Base-by-base conservation (phyloP, 2,113 vertebrate genomes). In the Pterocles gutturalis region DNA sequence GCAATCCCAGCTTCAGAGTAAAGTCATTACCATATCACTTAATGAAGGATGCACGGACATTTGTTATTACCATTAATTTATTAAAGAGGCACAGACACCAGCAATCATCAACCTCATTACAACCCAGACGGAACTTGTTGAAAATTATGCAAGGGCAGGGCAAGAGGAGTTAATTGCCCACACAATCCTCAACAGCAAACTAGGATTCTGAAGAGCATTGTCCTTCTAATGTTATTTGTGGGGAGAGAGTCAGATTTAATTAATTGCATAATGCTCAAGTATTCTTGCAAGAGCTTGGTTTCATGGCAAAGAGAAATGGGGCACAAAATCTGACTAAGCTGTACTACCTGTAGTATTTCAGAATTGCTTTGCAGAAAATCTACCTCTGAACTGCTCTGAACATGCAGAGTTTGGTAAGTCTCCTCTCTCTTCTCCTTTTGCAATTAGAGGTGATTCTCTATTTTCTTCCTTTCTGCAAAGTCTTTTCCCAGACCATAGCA, bases 11-110 rank as follows among this genome's bases (percentile, higher is more conserved):
- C 73, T 90, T 81, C 73, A 92, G 64, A 33, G 15, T 17, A 62
- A 77, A 90, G 86, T 77, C 0, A 83, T 93, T 95, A 87, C 55
- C 33, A 10, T 78, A 83, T 75, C 55, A 86, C 25, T 60, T 95
- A 86, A 93, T 78, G 75, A 97, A 90, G 58, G 49, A 90, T 90
- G 17, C 43, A 36, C 22, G 94, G 79, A 45, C 20, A 60, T 90
- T 94, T 90, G 36, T 92, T 89, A 89, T 86, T 90, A 85, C 3
- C 33, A 75, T 78, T 93, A 90, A 90, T 95, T 95, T 87, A 84
- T 92, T 94, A 90, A 81, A 90, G 78, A 89, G 75, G 53, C 38
- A 88, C 64, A 91, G 61, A 51, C 83, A 89, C 29, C 48, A 88
- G 72, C 51, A 95, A 64, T 86, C 86, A 89, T 43, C 85, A 81